Conservation (phyloP, 2,888 invertebrate genomes). For the Ommatoiulus sabulosus region DNA sequence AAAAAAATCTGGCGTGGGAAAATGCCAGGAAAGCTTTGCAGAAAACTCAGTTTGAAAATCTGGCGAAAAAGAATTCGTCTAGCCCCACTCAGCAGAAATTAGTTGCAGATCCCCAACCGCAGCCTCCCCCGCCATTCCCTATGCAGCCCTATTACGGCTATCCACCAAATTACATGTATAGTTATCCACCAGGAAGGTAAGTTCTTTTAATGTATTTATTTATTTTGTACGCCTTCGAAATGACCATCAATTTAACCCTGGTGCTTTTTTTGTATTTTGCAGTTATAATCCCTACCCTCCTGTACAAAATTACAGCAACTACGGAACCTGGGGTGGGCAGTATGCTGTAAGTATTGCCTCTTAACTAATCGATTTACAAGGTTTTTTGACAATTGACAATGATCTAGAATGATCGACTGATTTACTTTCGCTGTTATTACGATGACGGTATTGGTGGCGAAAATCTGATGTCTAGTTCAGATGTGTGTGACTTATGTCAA, state of each 20-base stretch:
- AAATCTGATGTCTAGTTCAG: no score
- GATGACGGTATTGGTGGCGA: no score
- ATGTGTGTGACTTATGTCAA: no score
- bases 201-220: not conserved
- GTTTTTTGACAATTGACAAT: not conserved
- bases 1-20: conserved; percentile 59
- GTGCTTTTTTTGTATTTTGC: not conserved
- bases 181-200: not conserved
- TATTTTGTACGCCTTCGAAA: not conserved
- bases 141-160: conserved; percentile 38
- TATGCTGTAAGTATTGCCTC: conserved; percentile 37
- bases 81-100: conserved; percentile 20
- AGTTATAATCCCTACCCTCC: not conserved
- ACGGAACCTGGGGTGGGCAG: not conserved
- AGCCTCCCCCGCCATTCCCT: conserved; percentile 4
- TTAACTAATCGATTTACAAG: no score
- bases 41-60: conserved; percentile 54
- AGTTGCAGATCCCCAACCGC: not conserved
- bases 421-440: no score
- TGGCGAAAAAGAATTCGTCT: conserved; percentile 12
- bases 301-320: not conserved
- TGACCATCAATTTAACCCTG: not conserved
- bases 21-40: conserved; percentile 59
- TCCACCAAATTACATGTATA: conserved; percentile 52
- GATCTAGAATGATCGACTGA: no score